Evolutionary conservation across 1,140 invertebrate species (phyloP).

Genomic region (Camponotus vicinus): DNA sequence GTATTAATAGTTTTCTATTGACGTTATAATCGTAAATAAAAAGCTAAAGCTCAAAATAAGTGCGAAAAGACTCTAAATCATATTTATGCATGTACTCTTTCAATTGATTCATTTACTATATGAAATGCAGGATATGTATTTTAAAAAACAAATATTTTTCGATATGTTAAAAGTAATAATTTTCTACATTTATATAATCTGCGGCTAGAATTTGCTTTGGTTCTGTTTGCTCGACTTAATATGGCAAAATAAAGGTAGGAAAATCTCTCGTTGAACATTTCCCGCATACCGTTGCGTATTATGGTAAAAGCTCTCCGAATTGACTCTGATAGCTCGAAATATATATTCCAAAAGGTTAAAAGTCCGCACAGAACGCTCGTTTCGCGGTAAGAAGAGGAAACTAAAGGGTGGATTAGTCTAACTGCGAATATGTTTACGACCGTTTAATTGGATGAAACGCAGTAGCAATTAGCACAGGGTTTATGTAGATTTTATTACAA

Average conservation of each 20-base stretch:
- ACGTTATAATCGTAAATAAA: conserved; percentile 37
- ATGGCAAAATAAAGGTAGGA: neutral
- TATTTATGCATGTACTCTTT: neutral
- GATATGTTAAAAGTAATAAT: too few relatives aligned
- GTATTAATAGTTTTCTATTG: conserved; percentile 34
- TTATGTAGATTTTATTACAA: conserved; percentile 51
- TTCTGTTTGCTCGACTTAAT: neutral
- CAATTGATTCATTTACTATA: neutral
- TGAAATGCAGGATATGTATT: neutral
- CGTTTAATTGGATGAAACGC: conserved; percentile 33
- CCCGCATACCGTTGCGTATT: neutral
- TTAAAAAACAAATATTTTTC: too few relatives aligned
- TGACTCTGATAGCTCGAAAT: neutral
- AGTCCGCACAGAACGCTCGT: neutral
- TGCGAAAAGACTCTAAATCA: neutral
- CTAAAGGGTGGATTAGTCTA: neutral
- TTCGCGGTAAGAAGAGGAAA: neutral
- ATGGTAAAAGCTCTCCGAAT: neutral
- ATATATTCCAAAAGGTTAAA: neutral
- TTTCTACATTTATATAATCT: too few relatives aligned
- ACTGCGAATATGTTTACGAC: conserved; percentile 18
- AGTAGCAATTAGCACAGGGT: neutral
- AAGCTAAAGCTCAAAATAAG: neutral
- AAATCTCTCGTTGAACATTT: neutral
- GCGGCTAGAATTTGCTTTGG: neutral